Base-by-base conservation (phyloP, 2,888 invertebrate genomes). In the Netelia inedita region DNA sequence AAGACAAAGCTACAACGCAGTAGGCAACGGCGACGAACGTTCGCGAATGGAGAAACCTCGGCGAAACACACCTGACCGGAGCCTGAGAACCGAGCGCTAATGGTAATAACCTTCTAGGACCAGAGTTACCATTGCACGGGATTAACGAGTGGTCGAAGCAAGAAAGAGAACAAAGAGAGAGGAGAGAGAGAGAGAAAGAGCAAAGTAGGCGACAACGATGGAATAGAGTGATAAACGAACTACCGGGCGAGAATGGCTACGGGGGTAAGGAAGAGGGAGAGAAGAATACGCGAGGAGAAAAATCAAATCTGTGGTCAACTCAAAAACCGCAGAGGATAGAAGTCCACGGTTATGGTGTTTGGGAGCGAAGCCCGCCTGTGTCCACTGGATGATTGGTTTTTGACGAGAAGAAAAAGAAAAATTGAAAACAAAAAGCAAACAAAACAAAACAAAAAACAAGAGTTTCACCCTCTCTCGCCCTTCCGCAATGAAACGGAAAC, bases 31-130 rank as follows among this genome's bases (percentile, higher is more conserved):
- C 66, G 59, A 65, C 63, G 53, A 84, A 43, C 76, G 43, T 59
- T 65, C 16, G 55, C 35, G 43, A 55, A 35, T 68, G 11, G 53
- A 73, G 81, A 81, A 78, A 84, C 74, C 78, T 85, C 57, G 50
- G 50, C 73, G 81, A 79, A 79, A 84, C 73, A 69, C 69, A 75
- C 79, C 79, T 79, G 79, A 19, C 16, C 61, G 71, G 5, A 79
- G 41, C 63, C 69, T n/a, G 65, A 68, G 57, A 83, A 55, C 63
- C 23, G 61, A 46, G 74, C 83, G 23, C 81, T 82, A 79, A 85
- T 79, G 81, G 79, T 82, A 82, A 82, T 85, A 82, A 79, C 82
- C 79, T 75, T 82, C 71, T 57, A 69, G 79, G 43, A 21, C 23
- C 55, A 35, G 46, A 66, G 79, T 75, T 85, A 28, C 71, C 71